Base-by-base conservation (phyloP, 2,888 invertebrate species). In the Gasteruption jaculator region DNA sequence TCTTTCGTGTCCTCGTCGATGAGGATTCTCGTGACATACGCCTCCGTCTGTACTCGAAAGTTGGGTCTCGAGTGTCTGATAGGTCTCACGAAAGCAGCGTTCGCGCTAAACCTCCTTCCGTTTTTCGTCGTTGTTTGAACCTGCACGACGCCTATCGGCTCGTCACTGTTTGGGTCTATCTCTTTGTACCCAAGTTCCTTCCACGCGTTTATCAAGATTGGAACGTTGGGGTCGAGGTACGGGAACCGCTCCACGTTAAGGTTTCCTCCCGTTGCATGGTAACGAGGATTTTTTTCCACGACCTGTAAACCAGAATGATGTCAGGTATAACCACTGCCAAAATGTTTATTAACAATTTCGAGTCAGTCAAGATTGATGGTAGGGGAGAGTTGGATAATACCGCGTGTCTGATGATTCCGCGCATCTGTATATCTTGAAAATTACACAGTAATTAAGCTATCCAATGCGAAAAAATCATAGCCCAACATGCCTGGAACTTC, bases 31-130 rank as follows among this genome's bases (percentile, higher is more conserved):
- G 71, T 70, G 7, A 76, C 80, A 11, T 70, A 53, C 2, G 77
- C 72, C 49, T 76, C 68, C 46, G 78, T 78, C 45, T 60, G 52
- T 20, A 72, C 50, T 18, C 50, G 54, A 5, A 72, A 46, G 44
- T 73, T 73, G 15, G 53, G 49, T 8, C 78, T 58, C 38, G 72
- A 74, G 11, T 74, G 52, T 27, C 83, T 72, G 33, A 85, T 78
- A 0, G 84, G 82, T 49, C 79, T 72, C n/a, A 85, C 79, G 52
- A 78, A 85, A 1, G 84, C 85, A 2, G 65, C 66, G 56, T 85
- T 85, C 0, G 76, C 73, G 16, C 83, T 85, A 36, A 74, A 68
- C 46, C 85, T 74, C 49, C 70, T 71, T 2, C 85, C 84, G 55
- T 80, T 66, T 33, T 73, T 71, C 1, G 79, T 73, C 0, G 83